These are phyloP conservation scores for Eulacestoma nigropectus DNA, from an alignment of 2,113 vertebrate species.

Conservation along the genomic window DNA sequence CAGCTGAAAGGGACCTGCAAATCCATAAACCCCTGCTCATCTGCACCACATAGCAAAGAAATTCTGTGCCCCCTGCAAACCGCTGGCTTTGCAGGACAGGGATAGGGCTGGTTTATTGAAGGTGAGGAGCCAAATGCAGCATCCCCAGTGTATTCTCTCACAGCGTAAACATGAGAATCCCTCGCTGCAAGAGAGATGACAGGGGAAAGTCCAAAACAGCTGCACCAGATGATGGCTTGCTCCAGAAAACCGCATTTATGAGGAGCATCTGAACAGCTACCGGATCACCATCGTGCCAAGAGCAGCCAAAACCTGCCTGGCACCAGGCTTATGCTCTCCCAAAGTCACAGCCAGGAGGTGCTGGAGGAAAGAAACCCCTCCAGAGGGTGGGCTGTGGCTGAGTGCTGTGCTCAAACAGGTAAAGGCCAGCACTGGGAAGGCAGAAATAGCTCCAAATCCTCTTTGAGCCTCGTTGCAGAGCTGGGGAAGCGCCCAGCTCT, in stretches of 20 bases:
- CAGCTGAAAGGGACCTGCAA: neutral
- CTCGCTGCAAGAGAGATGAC: neutral
- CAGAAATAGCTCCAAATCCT: neutral
- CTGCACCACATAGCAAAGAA: neutral
- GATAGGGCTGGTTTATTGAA: neutral
- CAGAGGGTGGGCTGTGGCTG: neutral
- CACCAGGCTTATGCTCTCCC: neutral
- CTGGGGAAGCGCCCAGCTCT: neutral
- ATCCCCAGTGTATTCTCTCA: neutral
- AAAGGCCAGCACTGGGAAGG: neutral
- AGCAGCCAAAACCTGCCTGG: neutral
- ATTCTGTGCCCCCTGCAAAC: neutral
- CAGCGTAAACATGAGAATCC: neutral
- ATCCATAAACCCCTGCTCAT: neutral
- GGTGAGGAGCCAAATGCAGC: neutral
- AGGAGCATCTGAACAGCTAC: neutral
- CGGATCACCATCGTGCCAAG: rapidly evolving
- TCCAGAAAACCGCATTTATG: neutral
- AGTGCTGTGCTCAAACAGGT: neutral
- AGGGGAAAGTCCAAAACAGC: neutral
- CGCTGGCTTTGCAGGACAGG: neutral
- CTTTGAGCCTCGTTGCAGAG: neutral
- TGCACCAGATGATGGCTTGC: neutral
- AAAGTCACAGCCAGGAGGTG: neutral
- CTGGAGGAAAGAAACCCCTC: neutral